Percentiles rank a stretch among this genome's conserved stretches.
phyloP scores from a whole-genome alignment of 2,888 invertebrate genomes.

The Formica aserva region DNA sequence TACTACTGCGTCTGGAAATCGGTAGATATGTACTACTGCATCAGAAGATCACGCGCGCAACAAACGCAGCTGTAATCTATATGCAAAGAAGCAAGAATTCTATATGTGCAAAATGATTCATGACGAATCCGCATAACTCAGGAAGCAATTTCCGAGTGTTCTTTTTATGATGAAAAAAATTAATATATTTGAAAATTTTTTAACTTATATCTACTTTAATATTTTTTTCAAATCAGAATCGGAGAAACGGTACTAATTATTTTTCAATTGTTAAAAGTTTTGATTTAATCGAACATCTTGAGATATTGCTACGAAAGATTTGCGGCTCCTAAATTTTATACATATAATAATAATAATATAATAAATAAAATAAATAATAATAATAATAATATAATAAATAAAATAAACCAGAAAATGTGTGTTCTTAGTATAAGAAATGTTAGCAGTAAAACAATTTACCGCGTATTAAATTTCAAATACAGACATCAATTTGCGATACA shows the following conservation, averaged over 20 bases:
- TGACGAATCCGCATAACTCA: not conserved
- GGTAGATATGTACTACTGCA: slow-evolving; percentile 1
- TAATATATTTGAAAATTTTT: slow-evolving; percentile 1
- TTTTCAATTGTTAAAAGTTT: not conserved
- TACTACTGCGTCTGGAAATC: slow-evolving; percentile 27
- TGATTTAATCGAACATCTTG: not conserved
- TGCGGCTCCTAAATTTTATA: not conserved
- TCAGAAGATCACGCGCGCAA: not conserved
- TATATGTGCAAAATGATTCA: not conserved
- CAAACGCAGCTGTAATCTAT: not conserved
- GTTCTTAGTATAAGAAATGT: not conserved
- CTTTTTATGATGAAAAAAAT: not conserved
- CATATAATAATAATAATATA: not conserved
- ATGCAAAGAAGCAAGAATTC: not conserved
- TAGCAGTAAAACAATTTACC: not conserved
- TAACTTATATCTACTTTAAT: not conserved
- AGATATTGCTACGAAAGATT: not conserved
- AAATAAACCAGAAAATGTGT: not conserved
- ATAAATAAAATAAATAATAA: not conserved
- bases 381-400: too few species aligned
- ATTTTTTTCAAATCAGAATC: not conserved
- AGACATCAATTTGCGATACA: slow-evolving; percentile 26
- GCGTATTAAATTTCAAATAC: slow-evolving; percentile 38
- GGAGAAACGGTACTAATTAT: too few species aligned
- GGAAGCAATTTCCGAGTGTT: not conserved